phyloP scores from a whole-genome alignment of 2,888 invertebrate genomes.

The Norana najaformis region DNA sequence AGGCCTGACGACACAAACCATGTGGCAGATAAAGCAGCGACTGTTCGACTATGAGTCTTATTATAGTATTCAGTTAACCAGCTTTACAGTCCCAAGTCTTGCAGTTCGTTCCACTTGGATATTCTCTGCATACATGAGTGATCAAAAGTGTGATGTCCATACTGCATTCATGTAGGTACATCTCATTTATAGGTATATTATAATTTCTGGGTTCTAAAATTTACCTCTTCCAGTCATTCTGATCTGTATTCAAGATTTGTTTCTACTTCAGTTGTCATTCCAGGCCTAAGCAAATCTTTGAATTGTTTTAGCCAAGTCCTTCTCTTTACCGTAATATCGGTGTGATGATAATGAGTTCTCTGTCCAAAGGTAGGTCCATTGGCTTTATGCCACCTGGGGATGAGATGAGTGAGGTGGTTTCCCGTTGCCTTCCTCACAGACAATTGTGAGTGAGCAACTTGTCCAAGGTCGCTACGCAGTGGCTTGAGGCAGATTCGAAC shows the following conservation, averaged over 20 bases:
- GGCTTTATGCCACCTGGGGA: too few relatives aligned
- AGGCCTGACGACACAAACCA: not conserved
- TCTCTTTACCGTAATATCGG: too few relatives aligned
- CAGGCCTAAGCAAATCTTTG: too few relatives aligned
- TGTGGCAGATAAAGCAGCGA: conserved; percentile 2
- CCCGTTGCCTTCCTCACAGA: too few relatives aligned
- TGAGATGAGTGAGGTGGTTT: too few relatives aligned
- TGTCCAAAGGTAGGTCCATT: too few relatives aligned
- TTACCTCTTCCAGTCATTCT: not conserved
- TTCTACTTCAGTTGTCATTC: too few relatives aligned
- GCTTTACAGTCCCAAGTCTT: not conserved
- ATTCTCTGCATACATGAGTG: not conserved
- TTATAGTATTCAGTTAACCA: not conserved
- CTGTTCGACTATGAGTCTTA: not conserved
- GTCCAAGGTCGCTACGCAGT: too few relatives aligned
- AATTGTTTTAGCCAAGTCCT: too few relatives aligned
- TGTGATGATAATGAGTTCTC: too few relatives aligned
- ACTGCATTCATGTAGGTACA: conserved; percentile 1
- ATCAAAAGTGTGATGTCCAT: not conserved
- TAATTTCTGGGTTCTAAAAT: not conserved
- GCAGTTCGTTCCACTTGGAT: conserved; percentile 9
- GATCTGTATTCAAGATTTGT: not conserved
- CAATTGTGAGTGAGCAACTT: too few relatives aligned
- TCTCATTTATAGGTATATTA: not conserved
- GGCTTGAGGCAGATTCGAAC: too few relatives aligned